A percentile compares a stretch with the other conserved stretches of the same genome.
Evolutionary conservation across 2,113 vertebrate genomes (phyloP).

Genomic region (Gobio gobio): DNA sequence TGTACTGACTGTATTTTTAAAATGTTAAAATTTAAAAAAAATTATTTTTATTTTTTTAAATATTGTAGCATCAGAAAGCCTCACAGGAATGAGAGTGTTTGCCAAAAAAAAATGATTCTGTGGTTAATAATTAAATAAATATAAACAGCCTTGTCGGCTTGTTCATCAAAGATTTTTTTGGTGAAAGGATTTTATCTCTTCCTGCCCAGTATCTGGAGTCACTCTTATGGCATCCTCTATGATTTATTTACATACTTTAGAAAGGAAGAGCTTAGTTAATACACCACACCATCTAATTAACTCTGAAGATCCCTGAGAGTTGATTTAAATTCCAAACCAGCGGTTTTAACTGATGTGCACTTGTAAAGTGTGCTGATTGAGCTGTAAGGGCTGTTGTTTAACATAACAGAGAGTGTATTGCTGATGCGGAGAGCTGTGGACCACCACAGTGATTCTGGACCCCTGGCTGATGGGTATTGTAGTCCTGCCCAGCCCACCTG

Average conservation of each 20-base stretch:
- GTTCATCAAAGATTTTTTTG: not conserved
- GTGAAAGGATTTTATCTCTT: too few relatives aligned
- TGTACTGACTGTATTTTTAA: not conserved
- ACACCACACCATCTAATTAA: not conserved
- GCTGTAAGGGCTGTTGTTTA: slow-evolving; percentile 62
- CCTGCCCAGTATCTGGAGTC: not conserved
- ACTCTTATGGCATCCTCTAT: not conserved
- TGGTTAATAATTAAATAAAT: not conserved
- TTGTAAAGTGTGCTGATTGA: slow-evolving; percentile 31
- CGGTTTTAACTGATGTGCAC: slow-evolving; percentile 32
- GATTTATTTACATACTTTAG: not conserved
- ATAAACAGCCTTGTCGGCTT: not conserved
- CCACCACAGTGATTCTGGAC: slow-evolving; percentile 73
- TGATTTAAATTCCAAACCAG: not conserved
- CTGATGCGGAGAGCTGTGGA: slow-evolving; percentile 69
- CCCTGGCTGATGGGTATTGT: slow-evolving; percentile 37
- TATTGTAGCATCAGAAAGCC: not conserved
- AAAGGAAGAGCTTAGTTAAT: not conserved
- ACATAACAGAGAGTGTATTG: slow-evolving; percentile 77
- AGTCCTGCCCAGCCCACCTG: slow-evolving; percentile 79
- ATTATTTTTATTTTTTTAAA: too few relatives aligned
- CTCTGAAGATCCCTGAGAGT: slow-evolving; percentile 43
- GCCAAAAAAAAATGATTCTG: not conserved
- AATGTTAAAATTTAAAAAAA: too few relatives aligned
- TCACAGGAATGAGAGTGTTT: not conserved